Base-by-base conservation (phyloP, 2,113 vertebrate genomes). In the Clinocottus analis region DNA sequence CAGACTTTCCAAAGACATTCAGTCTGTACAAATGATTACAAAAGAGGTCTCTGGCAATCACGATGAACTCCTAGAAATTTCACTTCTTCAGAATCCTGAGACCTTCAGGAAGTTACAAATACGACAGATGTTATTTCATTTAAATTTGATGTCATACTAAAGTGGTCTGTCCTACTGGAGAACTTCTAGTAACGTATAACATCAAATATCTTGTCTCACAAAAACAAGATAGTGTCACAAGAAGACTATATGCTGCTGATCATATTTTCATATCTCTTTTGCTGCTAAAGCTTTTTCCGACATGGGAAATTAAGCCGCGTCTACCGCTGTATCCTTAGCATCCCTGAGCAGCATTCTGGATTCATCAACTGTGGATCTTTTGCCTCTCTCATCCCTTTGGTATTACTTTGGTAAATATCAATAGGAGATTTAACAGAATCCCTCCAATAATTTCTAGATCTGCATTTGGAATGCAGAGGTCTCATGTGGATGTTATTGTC, bases 81-180 rank as follows among this genome's bases (percentile, higher is more conserved):
- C 43, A 45, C 41, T 43, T 43, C 23, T 12, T 1, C 13, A 31
- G 5, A 64, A 14, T 43, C 51, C 5, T 23, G 5, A 41, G 8
- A 43, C 19, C 19, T 12, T 7, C 10, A 33, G 5, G 5, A 66
- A 27, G 19, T 66, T 67, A 72, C 19, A 71, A 66, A 82, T 65
- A 75, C 21, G 21, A 31, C 9, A 33, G 3, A 21, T 8, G 9
- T 25, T 41, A 14, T 43, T 2, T 62, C 47, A 69, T 56, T 77
- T 60, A n/a, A 17, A 45, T 14, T 45, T 45, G 43, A 43, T 37
- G 2, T 43, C 4, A 16, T 14, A 43, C 4, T 13, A 45, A 6
- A 17, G 43, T 14, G 14, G 29, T 21, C 31, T 23, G 43, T 63
- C 19, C 21, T 4, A 31, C 7, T 35, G 3, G 45, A 17, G 23